phyloP scores from a whole-genome alignment of 2,113 vertebrate genomes.

The Leucopsar rothschildi region DNA sequence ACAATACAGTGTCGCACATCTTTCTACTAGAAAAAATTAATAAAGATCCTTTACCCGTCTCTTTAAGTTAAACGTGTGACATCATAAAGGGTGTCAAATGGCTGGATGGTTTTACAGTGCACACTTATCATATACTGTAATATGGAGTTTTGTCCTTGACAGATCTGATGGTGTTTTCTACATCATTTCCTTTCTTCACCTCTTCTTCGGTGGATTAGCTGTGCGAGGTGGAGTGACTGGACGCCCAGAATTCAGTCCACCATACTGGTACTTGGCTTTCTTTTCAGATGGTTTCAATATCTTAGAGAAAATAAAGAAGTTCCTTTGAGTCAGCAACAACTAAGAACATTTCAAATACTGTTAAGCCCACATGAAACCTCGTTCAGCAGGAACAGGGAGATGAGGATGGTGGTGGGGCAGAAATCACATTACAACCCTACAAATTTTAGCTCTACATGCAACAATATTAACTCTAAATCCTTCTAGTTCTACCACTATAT shows the following conservation, averaged over 20 bases:
- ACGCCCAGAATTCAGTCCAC: slow-evolving; percentile 89
- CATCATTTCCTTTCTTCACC: slow-evolving; percentile 82
- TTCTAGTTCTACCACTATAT: neutral
- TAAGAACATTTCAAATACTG: neutral
- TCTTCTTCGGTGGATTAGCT: slow-evolving; percentile 92
- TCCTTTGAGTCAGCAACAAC: neutral
- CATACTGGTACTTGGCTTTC: slow-evolving; percentile 95
- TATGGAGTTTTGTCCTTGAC: slow-evolving; percentile 82
- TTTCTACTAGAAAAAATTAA: slow-evolving; percentile 80
- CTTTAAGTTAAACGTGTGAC: slow-evolving; percentile 83
- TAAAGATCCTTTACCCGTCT: slow-evolving; percentile 84
- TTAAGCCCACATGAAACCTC: neutral
- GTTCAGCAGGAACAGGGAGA: neutral
- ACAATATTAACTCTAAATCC: neutral
- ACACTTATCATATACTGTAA: slow-evolving; percentile 81
- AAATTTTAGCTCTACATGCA: neutral
- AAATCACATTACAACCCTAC: neutral
- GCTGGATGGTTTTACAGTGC: slow-evolving; percentile 86
- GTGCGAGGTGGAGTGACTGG: slow-evolving; percentile 92
- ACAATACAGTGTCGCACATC: slow-evolving; percentile 82
- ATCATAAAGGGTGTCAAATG: slow-evolving; percentile 84
- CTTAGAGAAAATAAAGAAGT: slow-evolving; percentile 67
- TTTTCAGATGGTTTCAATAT: slow-evolving; percentile 95
- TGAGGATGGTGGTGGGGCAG: fast-evolving
- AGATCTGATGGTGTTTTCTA: slow-evolving; percentile 71